These are phyloP conservation scores for Euwallacea fornicatus DNA, from an alignment of 1,140 invertebrate genomes.

Conservation along the genomic window DNA sequence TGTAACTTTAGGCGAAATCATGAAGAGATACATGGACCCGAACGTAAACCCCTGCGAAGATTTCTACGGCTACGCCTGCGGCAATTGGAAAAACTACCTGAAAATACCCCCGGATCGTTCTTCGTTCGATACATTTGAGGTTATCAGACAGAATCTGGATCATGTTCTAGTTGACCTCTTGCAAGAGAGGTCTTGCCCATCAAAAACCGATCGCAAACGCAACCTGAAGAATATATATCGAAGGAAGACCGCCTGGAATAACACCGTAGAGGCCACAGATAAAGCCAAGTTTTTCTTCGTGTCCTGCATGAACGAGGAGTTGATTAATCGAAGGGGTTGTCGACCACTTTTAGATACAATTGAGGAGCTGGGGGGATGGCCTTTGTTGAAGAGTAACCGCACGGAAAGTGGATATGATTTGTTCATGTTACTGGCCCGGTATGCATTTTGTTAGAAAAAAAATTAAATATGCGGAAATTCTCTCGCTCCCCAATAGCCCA, in stretches of 20 bases:
- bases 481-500: too few species aligned
- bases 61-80: slow-evolving; percentile 90
- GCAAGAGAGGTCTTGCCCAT: slow-evolving; percentile 51
- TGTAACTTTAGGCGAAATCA: slow-evolving; percentile 58
- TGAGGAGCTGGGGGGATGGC: slow-evolving; percentile 80
- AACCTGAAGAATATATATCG: slow-evolving; percentile 8
- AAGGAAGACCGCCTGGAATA: slow-evolving; percentile 13
- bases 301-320: slow-evolving; percentile 81
- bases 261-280: slow-evolving; percentile 60
- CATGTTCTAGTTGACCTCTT: slow-evolving; percentile 69
- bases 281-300: slow-evolving; percentile 81
- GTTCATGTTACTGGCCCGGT: slow-evolving; percentile 69
- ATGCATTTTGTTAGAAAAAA: background rate
- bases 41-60: slow-evolving; percentile 82
- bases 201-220: background rate
- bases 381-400: slow-evolving; percentile 71
- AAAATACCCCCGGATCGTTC: slow-evolving; percentile 83
- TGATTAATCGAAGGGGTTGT: slow-evolving; percentile 68
- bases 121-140: slow-evolving; percentile 81
- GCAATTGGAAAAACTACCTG: slow-evolving; percentile 80
- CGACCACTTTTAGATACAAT: slow-evolving; percentile 73
- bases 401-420: slow-evolving; percentile 69
- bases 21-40: slow-evolving; percentile 77
- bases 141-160: slow-evolving; percentile 75
- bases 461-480: too few species aligned